A percentile compares a stretch with the other conserved stretches of the same genome.
Evolutionary conservation across 2,797 vertebrate genomes (phyloP).

Genomic region (Eulemur albifrons): DNA sequence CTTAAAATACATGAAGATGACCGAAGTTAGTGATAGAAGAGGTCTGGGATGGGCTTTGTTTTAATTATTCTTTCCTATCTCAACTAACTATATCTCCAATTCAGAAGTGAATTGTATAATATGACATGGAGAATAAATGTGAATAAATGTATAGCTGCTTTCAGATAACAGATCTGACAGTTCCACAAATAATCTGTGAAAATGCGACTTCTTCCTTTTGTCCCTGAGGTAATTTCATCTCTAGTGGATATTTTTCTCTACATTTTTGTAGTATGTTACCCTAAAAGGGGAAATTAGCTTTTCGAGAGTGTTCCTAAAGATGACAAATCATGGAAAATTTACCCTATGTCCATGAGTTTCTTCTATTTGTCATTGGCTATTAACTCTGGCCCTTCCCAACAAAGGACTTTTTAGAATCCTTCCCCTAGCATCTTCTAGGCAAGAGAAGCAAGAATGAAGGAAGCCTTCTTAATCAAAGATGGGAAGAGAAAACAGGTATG

Average conservation of each 20-base stretch:
- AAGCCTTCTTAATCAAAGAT: neutral
- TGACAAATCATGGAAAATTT: neutral
- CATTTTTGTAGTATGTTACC: neutral
- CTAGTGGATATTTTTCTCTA: neutral
- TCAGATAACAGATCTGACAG: neutral
- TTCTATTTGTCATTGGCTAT: neutral
- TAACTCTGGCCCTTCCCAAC: neutral
- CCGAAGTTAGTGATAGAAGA: neutral
- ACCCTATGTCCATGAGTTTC: neutral
- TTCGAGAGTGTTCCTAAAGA: neutral
- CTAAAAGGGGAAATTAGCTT: neutral
- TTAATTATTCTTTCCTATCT: neutral
- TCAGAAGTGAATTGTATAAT: neutral
- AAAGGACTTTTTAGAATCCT: neutral
- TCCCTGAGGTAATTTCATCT: neutral
- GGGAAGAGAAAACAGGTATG: neutral
- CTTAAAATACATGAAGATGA: neutral
- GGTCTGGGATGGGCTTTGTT: neutral
- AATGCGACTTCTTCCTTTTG: neutral
- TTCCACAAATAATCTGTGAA: neutral
- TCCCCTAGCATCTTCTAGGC: neutral
- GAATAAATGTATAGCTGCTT: neutral
- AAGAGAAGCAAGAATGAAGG: neutral
- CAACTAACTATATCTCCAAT: neutral
- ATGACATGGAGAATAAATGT: neutral